A percentile compares a stretch with the other conserved stretches of the same genome.
These are phyloP conservation scores for Metopolophium dirhodum DNA, from an alignment of 1,140 invertebrate genomes.

Conservation along the genomic window DNA sequence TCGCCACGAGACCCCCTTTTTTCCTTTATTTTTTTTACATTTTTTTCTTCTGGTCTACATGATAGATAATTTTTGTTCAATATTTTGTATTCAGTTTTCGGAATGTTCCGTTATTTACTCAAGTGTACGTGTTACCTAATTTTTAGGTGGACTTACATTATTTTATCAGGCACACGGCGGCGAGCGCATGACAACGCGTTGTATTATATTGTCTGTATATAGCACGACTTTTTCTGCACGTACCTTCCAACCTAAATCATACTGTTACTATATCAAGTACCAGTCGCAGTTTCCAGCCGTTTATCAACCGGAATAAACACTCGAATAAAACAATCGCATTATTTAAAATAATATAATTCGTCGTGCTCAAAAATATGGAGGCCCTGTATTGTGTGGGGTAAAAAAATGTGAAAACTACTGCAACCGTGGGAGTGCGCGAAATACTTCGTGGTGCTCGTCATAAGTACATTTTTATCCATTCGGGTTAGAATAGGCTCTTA, in stretches of 20 bases:
- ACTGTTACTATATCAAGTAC: not conserved
- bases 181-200: not conserved
- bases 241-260: constrained; percentile 3
- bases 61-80: not conserved
- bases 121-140: not conserved
- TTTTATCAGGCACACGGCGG: not conserved
- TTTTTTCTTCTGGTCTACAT: not conserved
- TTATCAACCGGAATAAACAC: constrained; percentile 20
- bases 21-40: not conserved
- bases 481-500: not conserved
- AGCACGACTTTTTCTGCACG: not conserved
- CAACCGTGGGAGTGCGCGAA: not conserved
- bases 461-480: constrained; percentile 31
- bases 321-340: constrained; percentile 10
- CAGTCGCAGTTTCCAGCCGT: not conserved
- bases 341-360: constrained; percentile 13
- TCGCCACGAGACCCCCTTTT: not conserved
- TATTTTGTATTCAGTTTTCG: constrained; percentile 11
- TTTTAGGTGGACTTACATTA: not conserved
- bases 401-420: constrained; percentile 17
- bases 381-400: not conserved
- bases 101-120: not conserved
- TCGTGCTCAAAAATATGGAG: not conserved
- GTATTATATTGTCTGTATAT: not conserved
- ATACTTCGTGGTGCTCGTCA: not conserved